phyloP scores from a whole-genome alignment of 1,140 invertebrate genomes.

The Meloidogyne hapla region DNA sequence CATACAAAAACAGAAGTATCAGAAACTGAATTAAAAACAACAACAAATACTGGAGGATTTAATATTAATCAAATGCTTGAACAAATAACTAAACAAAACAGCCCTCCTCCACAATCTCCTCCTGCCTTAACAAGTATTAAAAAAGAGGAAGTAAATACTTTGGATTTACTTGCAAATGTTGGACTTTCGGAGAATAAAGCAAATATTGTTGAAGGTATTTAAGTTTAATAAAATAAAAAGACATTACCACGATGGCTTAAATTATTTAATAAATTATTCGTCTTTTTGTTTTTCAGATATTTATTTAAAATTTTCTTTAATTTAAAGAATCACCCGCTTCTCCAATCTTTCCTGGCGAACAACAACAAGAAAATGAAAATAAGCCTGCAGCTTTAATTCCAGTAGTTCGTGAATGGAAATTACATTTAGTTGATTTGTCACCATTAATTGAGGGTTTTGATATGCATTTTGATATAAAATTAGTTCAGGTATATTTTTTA shows the following conservation, averaged over 20 bases:
- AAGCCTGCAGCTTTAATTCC: constrained; percentile 36
- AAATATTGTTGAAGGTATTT: background rate
- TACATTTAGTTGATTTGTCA: constrained; percentile 29
- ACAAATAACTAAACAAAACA: constrained; percentile 34
- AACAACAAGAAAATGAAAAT: constrained; percentile 3
- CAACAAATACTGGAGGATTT: constrained; percentile 24
- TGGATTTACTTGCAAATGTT: constrained; percentile 26
- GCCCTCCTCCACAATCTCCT: background rate
- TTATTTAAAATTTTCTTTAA: background rate
- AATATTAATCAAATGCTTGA: constrained; percentile 43
- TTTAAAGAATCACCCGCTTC: constrained; percentile 39
- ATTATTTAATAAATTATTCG: background rate
- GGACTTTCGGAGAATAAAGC: background rate
- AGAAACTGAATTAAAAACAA: background rate
- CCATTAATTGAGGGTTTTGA: constrained; percentile 1
- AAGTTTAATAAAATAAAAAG: background rate
- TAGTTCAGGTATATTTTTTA: constrained; percentile 40
- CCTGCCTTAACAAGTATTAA: background rate
- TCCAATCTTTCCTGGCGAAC: constrained; percentile 9
- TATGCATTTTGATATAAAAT: constrained; percentile 42
- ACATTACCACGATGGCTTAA: background rate
- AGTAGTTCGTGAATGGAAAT: constrained; percentile 32
- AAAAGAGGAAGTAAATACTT: background rate
- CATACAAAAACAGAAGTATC: constrained; percentile 8
- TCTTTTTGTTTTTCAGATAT: background rate